Base-by-base conservation (phyloP, 1,140 invertebrate species). In the Eriosoma lanigerum region DNA sequence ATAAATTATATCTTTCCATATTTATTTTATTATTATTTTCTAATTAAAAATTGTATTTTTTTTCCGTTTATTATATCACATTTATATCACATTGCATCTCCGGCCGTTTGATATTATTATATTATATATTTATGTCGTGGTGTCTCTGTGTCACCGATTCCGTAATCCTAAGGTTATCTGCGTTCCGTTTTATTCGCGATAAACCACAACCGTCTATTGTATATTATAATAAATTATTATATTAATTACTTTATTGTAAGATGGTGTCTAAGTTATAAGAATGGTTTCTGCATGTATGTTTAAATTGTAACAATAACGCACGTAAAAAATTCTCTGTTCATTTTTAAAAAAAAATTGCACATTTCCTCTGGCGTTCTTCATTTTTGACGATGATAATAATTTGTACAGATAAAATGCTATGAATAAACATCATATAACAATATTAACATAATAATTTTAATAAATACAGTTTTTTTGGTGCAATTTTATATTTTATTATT, bases 361-460 rank as follows among this genome's bases (percentile, higher is more conserved):
- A 24, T 24, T 60, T 9, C 26, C 24, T 13, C 24, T 3, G 12
- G 4, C 1, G 9, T 64, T 44, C 3, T 38, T 58, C 21, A 24
- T 26, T 6, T 9, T 17, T 24, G 13, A 15, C 17, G 3, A 15
- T 62, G 15, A n/a, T n/a, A n/a, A n/a, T n/a, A n/a, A n/a, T n/a
- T n/a, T n/a, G n/a, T n/a, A n/a, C n/a, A n/a, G n/a, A n/a, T n/a
- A n/a, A n/a, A n/a, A n/a, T n/a, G n/a, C n/a, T n/a, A n/a, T n/a
- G n/a, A n/a, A n/a, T n/a, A n/a, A n/a, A n/a, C n/a, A n/a, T 38
- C 44, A 38, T 68, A 29, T 46, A 72, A 72, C 68, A 72, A 72
- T 72, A n/a, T n/a, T 72, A 72, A 52, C n/a, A 32, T 72, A 52
- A 29, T 72, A 72, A 72, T 72, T 72, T 72, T 72, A 29, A 52